Base-by-base conservation (phyloP, 2,797 vertebrate genomes). In the Centropyge bicolor region DNA sequence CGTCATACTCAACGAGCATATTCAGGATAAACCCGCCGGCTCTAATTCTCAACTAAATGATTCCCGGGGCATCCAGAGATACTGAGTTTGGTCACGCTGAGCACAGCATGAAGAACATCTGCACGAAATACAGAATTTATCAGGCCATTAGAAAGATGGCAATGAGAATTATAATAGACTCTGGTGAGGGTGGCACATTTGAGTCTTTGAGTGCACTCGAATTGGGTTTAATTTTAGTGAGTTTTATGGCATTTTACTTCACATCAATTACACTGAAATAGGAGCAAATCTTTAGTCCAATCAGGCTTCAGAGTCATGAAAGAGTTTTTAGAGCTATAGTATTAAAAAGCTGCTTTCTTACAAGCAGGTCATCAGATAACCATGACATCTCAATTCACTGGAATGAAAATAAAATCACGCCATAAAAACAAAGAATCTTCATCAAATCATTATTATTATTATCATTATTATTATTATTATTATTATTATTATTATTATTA, bases 111-210 rank as follows among this genome's bases (percentile, higher is more conserved):
- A 81, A 74, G 76, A 78, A 73, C 35, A 31, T 71, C 57, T 56
- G 59, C 35, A 56, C 65, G 38, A 63, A 76, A 67, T 67, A 48
- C 59, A 31, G 43, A 24, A 78, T 80, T 71, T 40, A 75, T 81
- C 65, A 5, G 62, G 40, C 63, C 67, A 85, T 88, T 82, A 77
- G 20, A 80, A 69, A 22, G 27, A 77, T 59, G n/a, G 48, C 72
- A 65, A 84, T 80, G 70, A 64, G 31, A 59, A 56, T 60, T 73
- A 3, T 66, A 82, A 84, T 85, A 76, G 51, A 41, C 27, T 78
- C 20, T 54, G 48, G 36, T 49, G 55, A 81, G 60, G 36, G 45
- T n/a, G 78, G 46, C 31, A 63, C 24, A 64, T 81, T 75, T 70
- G 35, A 69, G 57, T 55, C 14, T 76, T 14, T 19, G 72, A 70